Percentiles rank a stretch among this genome's conserved stretches.
These are phyloP conservation scores for Pocillopora damicornis DNA, from an alignment of 64 coral and sea anemone species.

Conservation along the genomic window DNA sequence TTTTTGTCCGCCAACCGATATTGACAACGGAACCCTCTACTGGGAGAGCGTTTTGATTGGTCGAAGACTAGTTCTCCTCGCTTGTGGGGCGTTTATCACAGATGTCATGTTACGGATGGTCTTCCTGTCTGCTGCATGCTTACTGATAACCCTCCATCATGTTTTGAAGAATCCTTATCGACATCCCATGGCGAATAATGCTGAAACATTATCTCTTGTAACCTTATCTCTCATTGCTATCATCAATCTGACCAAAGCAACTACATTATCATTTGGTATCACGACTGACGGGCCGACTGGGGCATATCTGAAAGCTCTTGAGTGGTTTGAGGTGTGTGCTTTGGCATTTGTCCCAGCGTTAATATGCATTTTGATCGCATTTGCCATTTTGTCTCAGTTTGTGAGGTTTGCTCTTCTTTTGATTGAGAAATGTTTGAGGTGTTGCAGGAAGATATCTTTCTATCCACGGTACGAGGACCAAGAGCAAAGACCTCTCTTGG, in stretches of 20 bases:
- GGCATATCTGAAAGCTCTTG: background rate
- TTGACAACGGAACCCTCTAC: conserved; percentile 33
- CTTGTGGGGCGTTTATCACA: conserved; percentile 38
- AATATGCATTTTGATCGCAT: background rate
- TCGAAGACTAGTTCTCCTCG: conserved; percentile 53
- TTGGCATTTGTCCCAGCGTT: background rate
- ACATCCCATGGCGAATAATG: background rate
- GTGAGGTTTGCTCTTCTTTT: background rate
- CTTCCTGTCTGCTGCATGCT: background rate
- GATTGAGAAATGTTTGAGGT: background rate
- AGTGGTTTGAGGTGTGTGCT: background rate
- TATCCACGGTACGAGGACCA: background rate
- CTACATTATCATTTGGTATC: background rate
- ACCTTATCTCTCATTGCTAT: background rate
- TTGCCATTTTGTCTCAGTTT: conserved; percentile 4
- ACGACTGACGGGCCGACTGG: background rate
- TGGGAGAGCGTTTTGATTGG: conserved; percentile 73
- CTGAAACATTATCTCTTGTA: background rate
- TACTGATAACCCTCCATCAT: conserved; percentile 8
- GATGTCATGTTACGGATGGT: conserved; percentile 40
- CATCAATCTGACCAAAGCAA: conserved; percentile 22
- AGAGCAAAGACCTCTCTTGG: background rate
- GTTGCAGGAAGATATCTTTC: background rate
- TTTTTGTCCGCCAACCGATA: conserved; percentile 27
- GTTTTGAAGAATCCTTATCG: conserved; percentile 3